Evolutionary conservation across 2,797 vertebrate genomes (phyloP).

Genomic region (Pseudocheirus occidentalis): DNA sequence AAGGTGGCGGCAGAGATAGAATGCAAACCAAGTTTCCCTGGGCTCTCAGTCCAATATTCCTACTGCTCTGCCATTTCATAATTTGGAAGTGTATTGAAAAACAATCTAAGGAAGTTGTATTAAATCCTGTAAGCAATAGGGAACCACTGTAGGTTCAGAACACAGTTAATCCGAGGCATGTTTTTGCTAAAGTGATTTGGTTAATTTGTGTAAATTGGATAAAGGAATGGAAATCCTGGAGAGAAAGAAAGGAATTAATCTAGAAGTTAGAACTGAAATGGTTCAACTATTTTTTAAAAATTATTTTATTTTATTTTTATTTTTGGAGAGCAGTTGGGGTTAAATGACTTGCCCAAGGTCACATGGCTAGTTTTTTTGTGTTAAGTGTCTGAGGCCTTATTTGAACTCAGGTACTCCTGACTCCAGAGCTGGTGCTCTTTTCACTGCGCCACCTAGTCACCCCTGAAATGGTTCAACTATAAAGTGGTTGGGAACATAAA

Average conservation of each 20-base stretch:
- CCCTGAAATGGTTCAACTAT: not conserved
- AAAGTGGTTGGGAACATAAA: not conserved
- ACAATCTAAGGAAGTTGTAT: not conserved
- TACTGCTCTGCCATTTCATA: not conserved
- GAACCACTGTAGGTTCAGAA: not conserved
- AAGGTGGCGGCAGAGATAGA: not conserved
- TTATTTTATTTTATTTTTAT: too few relatives aligned
- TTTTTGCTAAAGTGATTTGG: not conserved
- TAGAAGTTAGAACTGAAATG: not conserved
- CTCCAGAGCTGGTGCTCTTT: too few relatives aligned
- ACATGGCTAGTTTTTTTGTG: too few relatives aligned
- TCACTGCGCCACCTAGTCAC: too few relatives aligned
- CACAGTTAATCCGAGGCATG: not conserved
- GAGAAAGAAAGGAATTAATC: not conserved
- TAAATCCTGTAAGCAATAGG: not conserved
- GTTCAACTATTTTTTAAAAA: too few relatives aligned
- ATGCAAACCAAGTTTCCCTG: not conserved
- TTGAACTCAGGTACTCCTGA: too few relatives aligned
- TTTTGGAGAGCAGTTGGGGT: too few relatives aligned
- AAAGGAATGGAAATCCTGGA: not conserved
- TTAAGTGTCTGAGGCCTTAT: too few relatives aligned
- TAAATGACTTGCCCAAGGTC: too few relatives aligned
- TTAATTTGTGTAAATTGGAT: not conserved
- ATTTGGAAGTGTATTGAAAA: not conserved
- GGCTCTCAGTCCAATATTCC: constrained; percentile 18